A percentile compares a stretch with the other conserved stretches of the same genome.
Evolutionary conservation across 2,888 invertebrate genomes (phyloP).

Genomic region (Aphodius granarius): DNA sequence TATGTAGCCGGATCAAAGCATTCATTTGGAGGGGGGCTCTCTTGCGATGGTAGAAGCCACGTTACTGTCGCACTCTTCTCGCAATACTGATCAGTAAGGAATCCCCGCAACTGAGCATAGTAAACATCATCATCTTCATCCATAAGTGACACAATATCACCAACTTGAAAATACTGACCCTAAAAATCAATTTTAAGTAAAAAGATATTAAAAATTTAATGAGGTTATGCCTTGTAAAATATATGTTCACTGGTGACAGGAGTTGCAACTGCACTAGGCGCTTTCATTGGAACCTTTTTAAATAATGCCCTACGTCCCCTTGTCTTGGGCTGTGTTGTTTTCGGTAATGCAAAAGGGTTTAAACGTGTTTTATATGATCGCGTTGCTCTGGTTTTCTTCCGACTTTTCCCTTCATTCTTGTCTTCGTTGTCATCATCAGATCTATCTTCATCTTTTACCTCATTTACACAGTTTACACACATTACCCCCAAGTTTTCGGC

Average conservation of each 20-base stretch:
- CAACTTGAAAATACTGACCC: slow-evolving; percentile 83
- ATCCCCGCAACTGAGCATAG: slow-evolving; percentile 88
- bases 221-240: slow-evolving; percentile 67
- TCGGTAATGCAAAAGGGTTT: slow-evolving; percentile 53
- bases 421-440: slow-evolving; percentile 38
- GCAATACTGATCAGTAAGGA: slow-evolving; percentile 89
- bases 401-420: slow-evolving; percentile 55
- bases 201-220: background rate
- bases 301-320: slow-evolving; percentile 77
- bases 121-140: slow-evolving; percentile 77
- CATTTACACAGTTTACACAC: slow-evolving; percentile 73
- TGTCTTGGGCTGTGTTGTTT: slow-evolving; percentile 61
- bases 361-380: slow-evolving; percentile 55
- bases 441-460: slow-evolving; percentile 53
- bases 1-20: slow-evolving; percentile 88
- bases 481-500: slow-evolving; percentile 70
- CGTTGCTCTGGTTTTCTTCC: slow-evolving; percentile 62
- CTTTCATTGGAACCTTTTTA: slow-evolving; percentile 78
- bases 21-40: slow-evolving; percentile 75
- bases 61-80: slow-evolving; percentile 91
- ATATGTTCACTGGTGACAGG: slow-evolving; percentile 79
- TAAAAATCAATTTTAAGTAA: slow-evolving; percentile 43
- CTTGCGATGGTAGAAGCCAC: slow-evolving; percentile 86
- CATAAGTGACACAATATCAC: slow-evolving; percentile 86
- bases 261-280: slow-evolving; percentile 79